Percentiles rank a stretch among this genome's conserved stretches.
phyloP scores from a whole-genome alignment of 2,797 vertebrate species.

The Garrulus glandarius region DNA sequence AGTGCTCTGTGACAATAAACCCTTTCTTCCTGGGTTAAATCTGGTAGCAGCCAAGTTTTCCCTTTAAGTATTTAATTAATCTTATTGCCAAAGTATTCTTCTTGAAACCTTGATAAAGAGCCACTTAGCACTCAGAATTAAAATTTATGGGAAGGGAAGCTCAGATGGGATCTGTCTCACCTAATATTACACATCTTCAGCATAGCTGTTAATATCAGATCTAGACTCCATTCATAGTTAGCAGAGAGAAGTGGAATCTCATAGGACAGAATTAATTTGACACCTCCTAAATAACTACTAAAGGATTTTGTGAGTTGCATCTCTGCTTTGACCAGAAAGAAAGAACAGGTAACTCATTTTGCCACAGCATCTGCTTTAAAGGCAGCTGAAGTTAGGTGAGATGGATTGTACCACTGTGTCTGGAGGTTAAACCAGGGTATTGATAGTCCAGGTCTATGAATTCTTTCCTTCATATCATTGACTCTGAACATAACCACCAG shows the following conservation, averaged over 20 bases:
- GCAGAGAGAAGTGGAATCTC: not conserved
- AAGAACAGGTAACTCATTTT: not conserved
- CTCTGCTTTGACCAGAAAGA: not conserved
- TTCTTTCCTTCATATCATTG: conserved; percentile 6
- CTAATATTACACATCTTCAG: not conserved
- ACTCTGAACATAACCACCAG: conserved; percentile 19
- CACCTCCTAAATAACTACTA: not conserved
- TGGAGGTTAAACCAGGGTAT: not conserved
- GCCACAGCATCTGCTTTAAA: not conserved
- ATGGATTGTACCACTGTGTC: not conserved
- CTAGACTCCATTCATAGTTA: not conserved
- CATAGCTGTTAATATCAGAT: not conserved
- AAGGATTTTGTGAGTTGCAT: not conserved
- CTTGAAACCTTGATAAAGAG: conserved; percentile 60
- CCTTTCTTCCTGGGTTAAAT: conserved; percentile 18
- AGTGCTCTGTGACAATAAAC: not conserved
- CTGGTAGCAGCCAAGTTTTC: conserved; percentile 19
- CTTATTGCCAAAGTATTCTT: conserved; percentile 45
- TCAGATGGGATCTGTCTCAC: not conserved
- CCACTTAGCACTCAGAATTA: conserved; percentile 49
- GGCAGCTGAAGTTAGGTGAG: not conserved
- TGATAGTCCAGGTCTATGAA: not conserved
- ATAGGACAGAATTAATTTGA: not conserved
- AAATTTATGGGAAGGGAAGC: conserved; percentile 18
- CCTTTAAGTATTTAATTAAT: conserved; percentile 55